These are phyloP conservation scores for Sebastes vulpes DNA, from an alignment of 2,797 vertebrate species.

Conservation along the genomic window DNA sequence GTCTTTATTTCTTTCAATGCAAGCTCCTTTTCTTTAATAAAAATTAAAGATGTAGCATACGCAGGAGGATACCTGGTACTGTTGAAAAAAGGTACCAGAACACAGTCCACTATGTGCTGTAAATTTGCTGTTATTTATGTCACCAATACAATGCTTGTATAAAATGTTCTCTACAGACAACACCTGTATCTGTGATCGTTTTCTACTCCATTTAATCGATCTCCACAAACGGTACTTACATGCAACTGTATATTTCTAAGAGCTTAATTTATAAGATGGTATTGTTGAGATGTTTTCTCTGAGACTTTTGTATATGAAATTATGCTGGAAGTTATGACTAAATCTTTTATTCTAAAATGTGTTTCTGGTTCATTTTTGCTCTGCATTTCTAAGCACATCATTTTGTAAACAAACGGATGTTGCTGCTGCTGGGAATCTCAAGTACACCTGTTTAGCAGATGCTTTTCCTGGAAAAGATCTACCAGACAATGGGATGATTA, in stretches of 20 bases:
- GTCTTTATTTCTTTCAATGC: neutral
- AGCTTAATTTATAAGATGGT: slow-evolving; percentile 79
- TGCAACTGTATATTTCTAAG: slow-evolving; percentile 67
- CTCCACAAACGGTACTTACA: slow-evolving; percentile 36
- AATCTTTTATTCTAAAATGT: slow-evolving; percentile 66
- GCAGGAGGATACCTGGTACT: neutral
- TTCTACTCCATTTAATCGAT: slow-evolving; percentile 11
- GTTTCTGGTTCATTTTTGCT: slow-evolving; percentile 30
- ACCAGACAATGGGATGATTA: neutral
- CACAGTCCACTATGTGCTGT: slow-evolving; percentile 40
- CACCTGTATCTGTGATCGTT: slow-evolving; percentile 46
- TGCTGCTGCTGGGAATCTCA: slow-evolving; percentile 12
- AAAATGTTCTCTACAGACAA: slow-evolving; percentile 33
- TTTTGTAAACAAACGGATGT: slow-evolving; percentile 28
- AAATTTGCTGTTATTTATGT: slow-evolving; percentile 75
- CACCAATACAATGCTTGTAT: slow-evolving; percentile 17
- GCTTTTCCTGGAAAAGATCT: neutral
- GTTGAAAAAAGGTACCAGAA: slow-evolving; percentile 7
- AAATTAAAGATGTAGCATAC: neutral
- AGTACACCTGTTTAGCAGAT: slow-evolving; percentile 54
- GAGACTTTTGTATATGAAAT: slow-evolving; percentile 76
- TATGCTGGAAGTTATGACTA: slow-evolving; percentile 67
- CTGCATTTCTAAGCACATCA: slow-evolving; percentile 1
- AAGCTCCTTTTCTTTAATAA: neutral
- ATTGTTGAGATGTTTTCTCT: slow-evolving; percentile 67